phyloP scores from a whole-genome alignment of 2,797 vertebrate genomes.

The Corythornis leucogaster region DNA sequence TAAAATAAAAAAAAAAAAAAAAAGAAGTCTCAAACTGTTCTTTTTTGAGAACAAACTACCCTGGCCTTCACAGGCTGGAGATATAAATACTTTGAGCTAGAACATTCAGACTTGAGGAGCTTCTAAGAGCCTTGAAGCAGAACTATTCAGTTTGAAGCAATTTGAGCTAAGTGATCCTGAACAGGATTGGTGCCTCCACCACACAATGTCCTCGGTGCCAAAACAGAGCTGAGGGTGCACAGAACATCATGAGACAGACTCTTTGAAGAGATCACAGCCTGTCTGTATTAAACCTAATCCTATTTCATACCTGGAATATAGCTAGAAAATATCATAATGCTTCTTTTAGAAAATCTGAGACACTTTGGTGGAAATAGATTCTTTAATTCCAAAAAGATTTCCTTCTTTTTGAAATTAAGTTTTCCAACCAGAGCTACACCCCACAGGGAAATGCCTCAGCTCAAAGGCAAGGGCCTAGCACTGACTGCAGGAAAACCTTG shows the following conservation, averaged over 20 bases:
- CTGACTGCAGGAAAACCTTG: neutral
- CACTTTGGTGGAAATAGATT: neutral
- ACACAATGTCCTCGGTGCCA: neutral
- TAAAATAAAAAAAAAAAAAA: neutral
- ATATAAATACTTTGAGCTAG: neutral
- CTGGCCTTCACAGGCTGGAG: neutral
- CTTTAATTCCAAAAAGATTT: neutral
- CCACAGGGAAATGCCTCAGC: neutral
- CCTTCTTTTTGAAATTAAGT: neutral
- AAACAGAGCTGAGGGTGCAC: neutral
- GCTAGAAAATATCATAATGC: neutral
- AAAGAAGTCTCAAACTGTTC: neutral
- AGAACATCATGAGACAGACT: neutral
- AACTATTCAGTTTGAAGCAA: neutral
- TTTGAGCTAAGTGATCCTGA: slow-evolving; percentile 22
- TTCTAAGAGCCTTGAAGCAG: slow-evolving; percentile 41
- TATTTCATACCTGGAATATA: neutral
- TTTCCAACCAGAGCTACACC: neutral
- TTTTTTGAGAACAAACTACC: neutral
- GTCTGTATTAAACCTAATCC: neutral
- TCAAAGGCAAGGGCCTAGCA: neutral
- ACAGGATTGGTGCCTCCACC: neutral
- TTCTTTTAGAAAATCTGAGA: neutral
- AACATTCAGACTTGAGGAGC: neutral
- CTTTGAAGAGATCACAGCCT: slow-evolving; percentile 6